Percentiles rank a stretch among this genome's conserved stretches.
Evolutionary conservation across 2,797 vertebrate genomes (phyloP).

Genomic region (Acridotheres tristis): DNA sequence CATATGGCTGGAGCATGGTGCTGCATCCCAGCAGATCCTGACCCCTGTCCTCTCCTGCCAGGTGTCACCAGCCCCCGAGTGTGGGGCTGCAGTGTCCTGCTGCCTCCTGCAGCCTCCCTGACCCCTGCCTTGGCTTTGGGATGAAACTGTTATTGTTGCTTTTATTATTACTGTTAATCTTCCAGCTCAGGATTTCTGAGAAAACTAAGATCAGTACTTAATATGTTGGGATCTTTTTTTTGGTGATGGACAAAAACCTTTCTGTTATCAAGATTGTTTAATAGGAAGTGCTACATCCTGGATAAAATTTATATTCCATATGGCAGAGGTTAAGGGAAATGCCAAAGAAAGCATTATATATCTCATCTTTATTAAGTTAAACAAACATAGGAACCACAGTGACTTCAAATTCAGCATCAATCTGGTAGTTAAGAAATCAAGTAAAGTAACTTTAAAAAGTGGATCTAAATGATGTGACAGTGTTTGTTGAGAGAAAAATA

Average conservation of each 20-base stretch:
- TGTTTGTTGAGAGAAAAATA: not conserved
- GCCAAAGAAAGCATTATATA: not conserved
- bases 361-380: not conserved
- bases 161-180: not conserved
- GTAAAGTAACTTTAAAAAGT: not conserved
- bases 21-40: not conserved
- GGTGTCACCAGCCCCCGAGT: not conserved
- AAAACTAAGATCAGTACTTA: not conserved
- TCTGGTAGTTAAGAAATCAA: not conserved
- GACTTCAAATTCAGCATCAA: not conserved
- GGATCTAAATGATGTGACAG: not conserved
- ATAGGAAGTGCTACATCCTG: not conserved
- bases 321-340: not conserved
- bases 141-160: not conserved
- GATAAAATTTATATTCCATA: not conserved
- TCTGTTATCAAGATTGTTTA: not conserved
- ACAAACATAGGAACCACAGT: not conserved
- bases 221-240: not conserved
- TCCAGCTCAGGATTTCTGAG: not conserved
- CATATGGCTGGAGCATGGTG: not conserved
- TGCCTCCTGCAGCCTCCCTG: not conserved
- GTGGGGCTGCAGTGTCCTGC: not conserved
- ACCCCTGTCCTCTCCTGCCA: not conserved
- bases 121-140: not conserved
- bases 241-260: not conserved